Evolutionary conservation across 2,797 vertebrate genomes (phyloP), one percentile per base, ranked within the genome.

Genomic region (Helostoma temminkii): DNA sequence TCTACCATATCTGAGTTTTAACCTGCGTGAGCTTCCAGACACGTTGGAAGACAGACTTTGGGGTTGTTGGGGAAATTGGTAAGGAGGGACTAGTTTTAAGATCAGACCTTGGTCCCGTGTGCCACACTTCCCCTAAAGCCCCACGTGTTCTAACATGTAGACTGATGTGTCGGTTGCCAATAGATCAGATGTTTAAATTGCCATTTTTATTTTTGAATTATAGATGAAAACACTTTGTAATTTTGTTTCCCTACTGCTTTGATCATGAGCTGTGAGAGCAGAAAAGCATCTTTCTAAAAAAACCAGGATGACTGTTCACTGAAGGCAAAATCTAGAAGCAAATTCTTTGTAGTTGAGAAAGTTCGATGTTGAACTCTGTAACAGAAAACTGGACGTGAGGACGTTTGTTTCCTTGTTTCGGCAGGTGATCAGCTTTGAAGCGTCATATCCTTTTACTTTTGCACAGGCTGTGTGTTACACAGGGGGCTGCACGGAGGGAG

Each of bases 1-100:
- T 95, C 93, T 95, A 95, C 90, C 93, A 94, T 94, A 90, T 93
- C 88, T 89, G 88, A 91, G 90, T 93, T 94, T 90, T 89, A 92
- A 92, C 87, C 85, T 86, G 89, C 82, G 86, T 72, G 85, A 88
- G 84, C 84, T 88, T 90, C 86, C 74, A 34, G 73, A 82, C 84
- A 80, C 76, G 80, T 46, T 16, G 63, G 78, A 69, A 76, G 67
- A 78, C 70, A 71, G 62, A 15, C 62, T 55, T 57, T 2, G 54
- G 61, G 46, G 36, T 22, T 9, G 58, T 48, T 9, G 52, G 55
- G 54, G 55, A 61, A 2, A 52, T 12, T 62, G 47, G 79, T 62
- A 59, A 41, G 39, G 18, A 7, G 22, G 47, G 52, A 64, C 28
- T 34, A 34, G 57, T 57, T 56, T 2, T 53, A 28, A 57, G 76